Evolutionary conservation across 2,888 invertebrate species (phyloP).

Genomic region (Philaethria dido): DNA sequence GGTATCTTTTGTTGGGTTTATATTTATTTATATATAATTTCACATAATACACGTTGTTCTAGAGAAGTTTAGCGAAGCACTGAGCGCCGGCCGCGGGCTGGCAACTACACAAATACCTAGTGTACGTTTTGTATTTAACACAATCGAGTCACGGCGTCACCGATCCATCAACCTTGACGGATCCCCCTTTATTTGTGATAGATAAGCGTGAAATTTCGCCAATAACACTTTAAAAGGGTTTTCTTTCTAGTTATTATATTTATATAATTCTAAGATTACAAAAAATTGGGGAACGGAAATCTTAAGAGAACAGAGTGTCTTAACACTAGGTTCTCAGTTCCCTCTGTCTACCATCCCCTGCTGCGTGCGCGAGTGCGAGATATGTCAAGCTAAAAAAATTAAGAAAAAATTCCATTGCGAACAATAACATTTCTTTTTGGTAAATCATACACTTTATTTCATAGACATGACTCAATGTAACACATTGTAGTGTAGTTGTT

Average conservation of each 20-base stretch:
- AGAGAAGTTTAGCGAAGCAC: constrained; percentile 58
- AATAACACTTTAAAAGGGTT: constrained; percentile 2
- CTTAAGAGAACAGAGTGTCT: no score
- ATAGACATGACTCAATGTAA: no score
- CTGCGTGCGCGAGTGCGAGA: no score
- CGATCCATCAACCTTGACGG: constrained; percentile 47
- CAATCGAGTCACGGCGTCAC: constrained; percentile 59
- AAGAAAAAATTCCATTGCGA: no score
- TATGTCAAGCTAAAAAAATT: no score
- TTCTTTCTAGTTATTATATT: background rate
- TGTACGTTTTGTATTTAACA: constrained; percentile 64
- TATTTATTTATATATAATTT: constrained; percentile 19
- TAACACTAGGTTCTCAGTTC: no score
- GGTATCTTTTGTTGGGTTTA: constrained; percentile 5
- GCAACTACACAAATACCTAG: constrained; percentile 58
- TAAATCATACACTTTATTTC: no score
- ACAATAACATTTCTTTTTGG: no score
- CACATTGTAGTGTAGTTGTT: no score
- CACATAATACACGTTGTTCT: constrained; percentile 59
- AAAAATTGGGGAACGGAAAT: no score
- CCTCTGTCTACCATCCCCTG: no score
- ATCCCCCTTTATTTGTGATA: constrained; percentile 20
- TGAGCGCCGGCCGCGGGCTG: constrained; percentile 62
- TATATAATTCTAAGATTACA: background rate
- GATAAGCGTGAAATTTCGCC: constrained; percentile 27